These are phyloP conservation scores for Drosophila recens DNA, from an alignment of 2,888 invertebrate species.

Conservation along the genomic window DNA sequence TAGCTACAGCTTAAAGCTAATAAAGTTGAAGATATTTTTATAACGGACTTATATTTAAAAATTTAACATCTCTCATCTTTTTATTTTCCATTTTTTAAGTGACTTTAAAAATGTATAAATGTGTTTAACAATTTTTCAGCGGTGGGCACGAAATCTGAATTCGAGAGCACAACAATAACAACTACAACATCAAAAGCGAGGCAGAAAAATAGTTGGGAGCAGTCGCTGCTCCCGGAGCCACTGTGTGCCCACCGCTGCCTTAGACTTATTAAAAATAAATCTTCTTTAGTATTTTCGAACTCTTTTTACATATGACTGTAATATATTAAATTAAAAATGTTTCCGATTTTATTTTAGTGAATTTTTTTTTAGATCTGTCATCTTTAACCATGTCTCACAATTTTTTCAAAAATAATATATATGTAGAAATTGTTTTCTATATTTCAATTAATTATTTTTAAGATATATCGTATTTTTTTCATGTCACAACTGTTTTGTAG, in stretches of 20 bases:
- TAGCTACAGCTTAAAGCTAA: slow-evolving; percentile 9
- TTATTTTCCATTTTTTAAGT: not conserved
- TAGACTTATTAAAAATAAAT: not conserved
- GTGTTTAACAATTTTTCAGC: no score
- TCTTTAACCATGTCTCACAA: not conserved
- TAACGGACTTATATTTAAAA: not conserved
- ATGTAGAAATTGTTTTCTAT: not conserved
- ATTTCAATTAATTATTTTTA: not conserved
- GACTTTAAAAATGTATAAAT: not conserved
- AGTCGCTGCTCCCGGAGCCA: no score
- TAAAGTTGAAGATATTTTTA: slow-evolving; percentile 3
- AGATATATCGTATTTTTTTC: no score
- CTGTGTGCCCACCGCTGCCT: not conserved
- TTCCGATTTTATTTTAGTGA: not conserved
- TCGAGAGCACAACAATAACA: no score
- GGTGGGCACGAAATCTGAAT: no score
- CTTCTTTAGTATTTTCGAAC: not conserved
- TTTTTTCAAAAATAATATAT: not conserved
- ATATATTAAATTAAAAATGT: not conserved
- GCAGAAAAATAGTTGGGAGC: no score
- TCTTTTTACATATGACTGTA: not conserved
- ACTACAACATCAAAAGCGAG: no score
- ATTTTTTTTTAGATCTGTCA: not conserved
- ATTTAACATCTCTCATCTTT: not conserved
- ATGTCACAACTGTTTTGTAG: no score